Base-by-base conservation (phyloP, 1,140 invertebrate genomes). In the Drosophila melanica region DNA sequence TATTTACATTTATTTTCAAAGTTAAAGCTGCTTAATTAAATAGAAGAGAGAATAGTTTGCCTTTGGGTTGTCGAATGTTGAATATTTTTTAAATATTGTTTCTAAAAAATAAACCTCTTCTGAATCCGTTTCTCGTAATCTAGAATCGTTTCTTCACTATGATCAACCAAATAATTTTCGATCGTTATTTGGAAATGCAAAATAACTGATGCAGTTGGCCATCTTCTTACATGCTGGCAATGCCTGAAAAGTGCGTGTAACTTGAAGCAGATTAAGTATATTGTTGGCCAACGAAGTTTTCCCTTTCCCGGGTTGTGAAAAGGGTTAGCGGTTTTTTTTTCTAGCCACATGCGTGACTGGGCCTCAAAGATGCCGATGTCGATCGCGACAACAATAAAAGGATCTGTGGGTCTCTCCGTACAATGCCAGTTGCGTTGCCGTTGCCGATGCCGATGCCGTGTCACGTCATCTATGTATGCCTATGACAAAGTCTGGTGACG, bases 401-500 rank as follows among this genome's bases (percentile, higher is more conserved):
- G 16, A 47, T 47, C 39, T 42, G 5, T 44, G 41, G 11, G 20
- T 18, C 20, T n/a, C 30, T 35, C 8, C 9, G 33, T 12, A 47
- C 14, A 41, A 48, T 51, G 35, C 33, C 47, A 64, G 33, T 35
- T 64, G 62, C 62, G n/a, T 45, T 42, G 42, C 14, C 11, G 11
- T 53, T 64, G 45, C 47, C 37, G 35, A 53, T 42, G 42, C 14
- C 11, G 11, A 63, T 64, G 45, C 35, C 48, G 35, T 53, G 60
- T 16, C 59, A 23, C 42, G n/a, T 37, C 23, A 6, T 57, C n/a
- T 50, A 65, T 37, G 2, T 39, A 4, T 20, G 33, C 45, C 67
- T 66, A 58, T 66, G 53, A 50, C 59, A 64, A 70, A 35, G 51
- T 44, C 67, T 35, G 60, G 27, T 37, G 58, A 47, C 41, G 51